These are phyloP conservation scores for Drosophila ironensis DNA, from an alignment of 1,140 invertebrate species.

Conservation along the genomic window DNA sequence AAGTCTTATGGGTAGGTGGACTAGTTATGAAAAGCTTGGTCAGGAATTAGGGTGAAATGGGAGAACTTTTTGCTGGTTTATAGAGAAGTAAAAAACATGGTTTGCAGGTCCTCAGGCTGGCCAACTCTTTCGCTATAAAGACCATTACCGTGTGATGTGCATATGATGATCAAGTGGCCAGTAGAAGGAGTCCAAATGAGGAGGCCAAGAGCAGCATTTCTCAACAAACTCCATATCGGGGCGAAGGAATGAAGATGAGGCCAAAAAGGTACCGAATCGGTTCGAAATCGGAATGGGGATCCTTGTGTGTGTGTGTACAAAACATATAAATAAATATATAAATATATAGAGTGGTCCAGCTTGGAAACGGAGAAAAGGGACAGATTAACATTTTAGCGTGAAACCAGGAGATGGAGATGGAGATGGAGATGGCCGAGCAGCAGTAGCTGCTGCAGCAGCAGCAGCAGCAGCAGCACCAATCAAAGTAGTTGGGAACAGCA, in stretches of 20 bases:
- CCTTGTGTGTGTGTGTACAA: slow-evolving; percentile 1
- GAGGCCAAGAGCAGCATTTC: not conserved
- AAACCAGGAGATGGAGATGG: slow-evolving; percentile 22
- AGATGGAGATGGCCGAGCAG: not conserved
- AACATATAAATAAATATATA: too few species aligned
- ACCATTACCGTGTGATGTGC: too few species aligned
- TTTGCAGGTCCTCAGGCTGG: too few species aligned
- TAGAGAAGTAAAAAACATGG: too few species aligned
- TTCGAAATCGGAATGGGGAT: not conserved
- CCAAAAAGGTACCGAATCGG: slow-evolving; percentile 10
- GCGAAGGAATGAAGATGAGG: slow-evolving; percentile 36
- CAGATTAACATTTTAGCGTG: slow-evolving; percentile 76
- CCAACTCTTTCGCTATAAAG: too few species aligned
- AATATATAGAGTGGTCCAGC: too few species aligned
- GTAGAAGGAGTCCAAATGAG: too few species aligned
- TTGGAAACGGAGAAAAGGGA: slow-evolving; percentile 47
- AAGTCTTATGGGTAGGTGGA: too few species aligned
- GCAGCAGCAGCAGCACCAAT: slow-evolving; percentile 27
- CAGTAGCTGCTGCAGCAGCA: not conserved
- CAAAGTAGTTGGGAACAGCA: slow-evolving; percentile 20
- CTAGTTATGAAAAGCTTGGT: too few species aligned
- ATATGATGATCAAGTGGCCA: too few species aligned
- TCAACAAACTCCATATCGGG: slow-evolving; percentile 31
- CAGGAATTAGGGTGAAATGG: too few species aligned
- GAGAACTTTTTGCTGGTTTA: too few species aligned